Percentiles rank a stretch among this genome's conserved stretches.
Conservation (phyloP, 2,888 invertebrate species). For the Fragum fragum region DNA sequence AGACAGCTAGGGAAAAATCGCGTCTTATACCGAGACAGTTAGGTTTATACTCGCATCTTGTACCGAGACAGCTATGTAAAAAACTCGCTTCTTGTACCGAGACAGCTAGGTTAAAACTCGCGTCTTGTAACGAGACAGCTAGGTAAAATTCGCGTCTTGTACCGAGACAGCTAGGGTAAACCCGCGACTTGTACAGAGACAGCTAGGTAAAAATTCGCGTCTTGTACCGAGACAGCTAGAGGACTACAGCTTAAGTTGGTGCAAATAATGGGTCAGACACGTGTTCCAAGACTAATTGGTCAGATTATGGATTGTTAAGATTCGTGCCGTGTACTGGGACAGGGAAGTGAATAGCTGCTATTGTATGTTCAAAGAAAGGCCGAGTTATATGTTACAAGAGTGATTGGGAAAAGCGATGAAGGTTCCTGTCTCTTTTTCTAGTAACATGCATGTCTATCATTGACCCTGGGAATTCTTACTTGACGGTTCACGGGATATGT, state of each 20-base stretch:
- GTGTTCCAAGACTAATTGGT: slow-evolving; percentile 55
- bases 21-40: slow-evolving; percentile 21
- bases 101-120: slow-evolving; percentile 18
- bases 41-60: neutral
- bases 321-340: neutral
- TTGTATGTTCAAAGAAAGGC: neutral
- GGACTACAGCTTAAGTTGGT: too few species aligned
- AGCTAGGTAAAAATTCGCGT: neutral
- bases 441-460: too few species aligned
- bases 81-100: neutral
- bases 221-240: too few species aligned
- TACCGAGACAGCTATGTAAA: slow-evolving; percentile 17
- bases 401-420: too few species aligned
- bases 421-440: too few species aligned
- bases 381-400: too few species aligned
- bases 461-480: too few species aligned
- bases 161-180: slow-evolving; percentile 15
- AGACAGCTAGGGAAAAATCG: too few species aligned
- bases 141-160: neutral
- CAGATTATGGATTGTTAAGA: slow-evolving; percentile 10
- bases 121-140: slow-evolving; percentile 7
- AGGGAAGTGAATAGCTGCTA: slow-evolving; percentile 11
- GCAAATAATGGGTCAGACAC: slow-evolving; percentile 32
- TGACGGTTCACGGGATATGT: too few species aligned
- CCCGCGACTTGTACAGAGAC: slow-evolving; percentile 4